Evolutionary conservation across 2,113 vertebrate species (phyloP).

Genomic region (Callopanchax toddi): DNA sequence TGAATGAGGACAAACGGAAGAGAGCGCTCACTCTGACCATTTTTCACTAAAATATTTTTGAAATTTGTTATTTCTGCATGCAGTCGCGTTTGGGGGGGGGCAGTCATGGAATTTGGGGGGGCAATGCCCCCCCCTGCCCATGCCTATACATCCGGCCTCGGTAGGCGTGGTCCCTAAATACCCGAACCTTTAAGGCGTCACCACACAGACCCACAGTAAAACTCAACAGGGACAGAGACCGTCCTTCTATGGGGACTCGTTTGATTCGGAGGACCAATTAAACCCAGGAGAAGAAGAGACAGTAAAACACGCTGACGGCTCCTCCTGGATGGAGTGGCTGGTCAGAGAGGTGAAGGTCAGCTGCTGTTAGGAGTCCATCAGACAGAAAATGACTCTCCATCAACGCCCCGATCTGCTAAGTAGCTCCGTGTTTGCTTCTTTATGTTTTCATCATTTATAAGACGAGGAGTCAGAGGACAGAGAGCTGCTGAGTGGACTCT

Average conservation of each 20-base stretch:
- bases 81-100: too few species aligned
- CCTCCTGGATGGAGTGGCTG: not conserved
- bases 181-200: too few species aligned
- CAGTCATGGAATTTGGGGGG: too few species aligned
- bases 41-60: too few species aligned
- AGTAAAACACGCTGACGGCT: not conserved
- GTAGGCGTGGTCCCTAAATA: too few species aligned
- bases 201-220: too few species aligned
- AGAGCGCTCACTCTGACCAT: too few species aligned
- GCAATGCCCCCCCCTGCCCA: too few species aligned
- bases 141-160: too few species aligned
- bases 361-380: slow-evolving; percentile 15
- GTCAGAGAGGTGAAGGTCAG: slow-evolving; percentile 10
- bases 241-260: not conserved
- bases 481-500: not conserved
- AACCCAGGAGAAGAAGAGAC: not conserved
- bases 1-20: too few species aligned
- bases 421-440: not conserved
- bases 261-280: slow-evolving; percentile 8
- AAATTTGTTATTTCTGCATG: too few species aligned
- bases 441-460: slow-evolving; percentile 2
- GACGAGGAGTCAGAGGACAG: not conserved
- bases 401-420: slow-evolving; percentile 7
- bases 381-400: not conserved
- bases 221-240: not conserved